These are phyloP conservation scores for Globicephala melas DNA, from an alignment of 2,113 vertebrate genomes.

Conservation along the genomic window DNA sequence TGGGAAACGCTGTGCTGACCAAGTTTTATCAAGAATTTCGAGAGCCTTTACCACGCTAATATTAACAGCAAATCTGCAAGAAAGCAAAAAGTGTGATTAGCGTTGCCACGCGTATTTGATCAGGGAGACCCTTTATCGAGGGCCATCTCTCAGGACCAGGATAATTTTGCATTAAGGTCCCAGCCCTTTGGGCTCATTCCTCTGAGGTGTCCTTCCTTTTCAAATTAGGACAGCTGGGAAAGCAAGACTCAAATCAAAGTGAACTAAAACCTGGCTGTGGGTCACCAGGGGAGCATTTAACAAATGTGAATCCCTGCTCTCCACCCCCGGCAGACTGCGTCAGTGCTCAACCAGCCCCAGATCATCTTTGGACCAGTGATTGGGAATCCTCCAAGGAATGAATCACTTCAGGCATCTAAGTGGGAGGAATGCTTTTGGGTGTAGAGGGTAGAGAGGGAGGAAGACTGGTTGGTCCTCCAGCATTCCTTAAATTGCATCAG, in stretches of 20 bases:
- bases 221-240: neutral
- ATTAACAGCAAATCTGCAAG: neutral
- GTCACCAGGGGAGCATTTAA: neutral
- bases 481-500: neutral
- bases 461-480: neutral
- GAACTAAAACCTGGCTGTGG: neutral
- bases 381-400: conserved; percentile 25
- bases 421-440: neutral
- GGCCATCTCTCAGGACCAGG: neutral
- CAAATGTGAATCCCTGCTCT: neutral
- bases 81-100: neutral
- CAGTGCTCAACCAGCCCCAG: neutral
- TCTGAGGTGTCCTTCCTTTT: neutral
- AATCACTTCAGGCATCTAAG: conserved; percentile 34
- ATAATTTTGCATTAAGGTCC: neutral
- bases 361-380: neutral
- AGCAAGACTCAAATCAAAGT: neutral
- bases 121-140: neutral
- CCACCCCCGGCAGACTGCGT: neutral
- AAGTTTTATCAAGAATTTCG: neutral
- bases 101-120: neutral
- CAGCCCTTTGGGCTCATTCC: neutral
- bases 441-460: neutral
- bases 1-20: neutral
- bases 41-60: neutral